A percentile compares a stretch with the other conserved stretches of the same genome.
These are phyloP conservation scores for Crossoptilon crossoptilon DNA, from an alignment of 2,797 vertebrate species.

Conservation along the genomic window DNA sequence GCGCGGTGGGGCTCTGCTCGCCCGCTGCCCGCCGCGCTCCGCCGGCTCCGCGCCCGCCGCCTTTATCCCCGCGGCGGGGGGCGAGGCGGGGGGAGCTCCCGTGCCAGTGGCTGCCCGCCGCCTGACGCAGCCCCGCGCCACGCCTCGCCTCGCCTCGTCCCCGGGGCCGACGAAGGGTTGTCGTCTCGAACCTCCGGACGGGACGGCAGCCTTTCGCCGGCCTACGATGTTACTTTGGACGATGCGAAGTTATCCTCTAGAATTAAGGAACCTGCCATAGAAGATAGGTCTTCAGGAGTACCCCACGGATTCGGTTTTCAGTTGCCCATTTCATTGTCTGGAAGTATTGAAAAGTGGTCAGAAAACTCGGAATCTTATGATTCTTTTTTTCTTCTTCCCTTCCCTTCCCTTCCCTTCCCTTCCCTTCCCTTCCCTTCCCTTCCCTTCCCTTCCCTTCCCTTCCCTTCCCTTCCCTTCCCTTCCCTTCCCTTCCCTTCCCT, in stretches of 20 bases:
- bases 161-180: too few species aligned
- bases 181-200: too few species aligned
- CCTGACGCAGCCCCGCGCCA: not conserved
- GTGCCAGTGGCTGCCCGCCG: not conserved
- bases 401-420: too few species aligned
- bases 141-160: too few species aligned
- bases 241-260: too few species aligned
- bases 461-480: too few species aligned
- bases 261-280: rapidly evolving
- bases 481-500: too few species aligned
- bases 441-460: too few species aligned
- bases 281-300: not conserved
- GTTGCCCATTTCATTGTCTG: not conserved
- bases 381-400: not conserved
- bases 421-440: too few species aligned
- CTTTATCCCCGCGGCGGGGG: slow-evolving; percentile 23
- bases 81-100: not conserved
- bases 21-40: not conserved
- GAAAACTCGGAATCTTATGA: not conserved
- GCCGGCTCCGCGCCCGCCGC: not conserved
- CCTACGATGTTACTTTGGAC: too few species aligned
- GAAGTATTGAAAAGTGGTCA: not conserved
- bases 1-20: not conserved
- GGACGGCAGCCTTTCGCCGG: too few species aligned
- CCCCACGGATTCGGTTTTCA: not conserved